Evolutionary conservation across 2,113 vertebrate species (phyloP).

Genomic region (Eonycteris spelaea): DNA sequence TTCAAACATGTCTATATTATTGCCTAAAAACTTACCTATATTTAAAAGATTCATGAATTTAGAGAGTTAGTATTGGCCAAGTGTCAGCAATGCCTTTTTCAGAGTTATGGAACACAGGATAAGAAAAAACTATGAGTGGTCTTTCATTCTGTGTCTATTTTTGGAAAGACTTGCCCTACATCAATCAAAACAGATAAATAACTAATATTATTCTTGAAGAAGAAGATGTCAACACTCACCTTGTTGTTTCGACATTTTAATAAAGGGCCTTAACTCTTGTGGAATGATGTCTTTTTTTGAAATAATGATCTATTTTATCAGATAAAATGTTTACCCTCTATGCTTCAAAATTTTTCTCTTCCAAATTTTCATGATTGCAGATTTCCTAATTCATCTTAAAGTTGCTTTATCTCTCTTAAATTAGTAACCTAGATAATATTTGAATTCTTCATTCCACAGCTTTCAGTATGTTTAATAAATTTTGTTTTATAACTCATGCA

Average conservation of each 20-base stretch:
- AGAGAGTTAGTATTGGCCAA: slow-evolving; percentile 11
- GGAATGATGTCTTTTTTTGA: background rate
- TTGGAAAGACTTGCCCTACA: background rate
- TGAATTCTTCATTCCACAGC: background rate
- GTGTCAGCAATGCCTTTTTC: background rate
- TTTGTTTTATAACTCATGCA: background rate
- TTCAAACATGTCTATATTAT: slow-evolving; percentile 45
- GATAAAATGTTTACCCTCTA: background rate
- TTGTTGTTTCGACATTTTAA: background rate
- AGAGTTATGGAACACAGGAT: background rate
- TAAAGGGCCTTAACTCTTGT: background rate
- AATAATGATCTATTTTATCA: background rate
- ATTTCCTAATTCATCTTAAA: background rate
- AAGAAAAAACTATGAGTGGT: background rate
- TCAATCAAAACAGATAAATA: slow-evolving; percentile 2
- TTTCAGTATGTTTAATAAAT: background rate
- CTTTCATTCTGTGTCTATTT: background rate
- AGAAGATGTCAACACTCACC: background rate
- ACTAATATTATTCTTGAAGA: slow-evolving; percentile 11
- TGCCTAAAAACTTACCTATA: slow-evolving; percentile 52
- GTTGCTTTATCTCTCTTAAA: background rate
- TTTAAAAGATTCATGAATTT: slow-evolving; percentile 70
- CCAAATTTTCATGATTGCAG: background rate
- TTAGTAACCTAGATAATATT: background rate
- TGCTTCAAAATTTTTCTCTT: background rate